phyloP scores from a whole-genome alignment of 2,797 vertebrate species.

The Lepilemur septentrionalis region DNA sequence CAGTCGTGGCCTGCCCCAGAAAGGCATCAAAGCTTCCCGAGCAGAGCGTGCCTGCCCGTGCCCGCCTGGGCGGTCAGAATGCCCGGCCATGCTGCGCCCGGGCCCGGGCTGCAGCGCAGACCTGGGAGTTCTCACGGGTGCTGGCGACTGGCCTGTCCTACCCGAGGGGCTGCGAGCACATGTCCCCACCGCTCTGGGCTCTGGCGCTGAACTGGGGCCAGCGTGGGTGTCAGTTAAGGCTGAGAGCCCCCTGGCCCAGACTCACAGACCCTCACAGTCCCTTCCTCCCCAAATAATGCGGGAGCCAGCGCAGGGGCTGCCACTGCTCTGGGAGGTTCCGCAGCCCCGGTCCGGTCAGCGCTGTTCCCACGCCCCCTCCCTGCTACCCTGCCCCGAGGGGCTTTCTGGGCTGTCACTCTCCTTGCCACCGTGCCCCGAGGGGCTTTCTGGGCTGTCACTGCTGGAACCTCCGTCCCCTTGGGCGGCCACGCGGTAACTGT shows the following conservation, averaged over 20 bases:
- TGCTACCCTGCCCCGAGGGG: neutral
- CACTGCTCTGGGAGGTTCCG: neutral
- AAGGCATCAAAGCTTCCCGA: neutral
- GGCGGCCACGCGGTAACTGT: too few species aligned
- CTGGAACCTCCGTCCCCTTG: neutral
- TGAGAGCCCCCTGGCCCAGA: neutral
- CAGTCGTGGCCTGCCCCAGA: neutral
- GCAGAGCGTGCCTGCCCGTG: fast-evolving
- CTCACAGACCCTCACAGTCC: neutral
- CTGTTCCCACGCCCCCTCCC: too few species aligned
- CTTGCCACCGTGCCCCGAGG: neutral
- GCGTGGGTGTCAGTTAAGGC: neutral
- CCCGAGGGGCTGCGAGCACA: neutral
- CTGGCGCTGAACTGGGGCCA: neutral
- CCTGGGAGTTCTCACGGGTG: too few species aligned
- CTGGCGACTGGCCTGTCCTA: neutral
- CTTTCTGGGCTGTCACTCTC: too few species aligned
- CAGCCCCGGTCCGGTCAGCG: neutral
- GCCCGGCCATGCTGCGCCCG: fast-evolving
- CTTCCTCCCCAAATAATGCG: too few species aligned
- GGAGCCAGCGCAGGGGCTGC: fast-evolving
- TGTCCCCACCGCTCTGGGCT: neutral
- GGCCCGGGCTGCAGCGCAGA: neutral
- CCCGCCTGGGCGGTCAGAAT: neutral
- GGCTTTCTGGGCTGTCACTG: neutral